A percentile compares a stretch with the other conserved stretches of the same genome.
Conservation (phyloP, 2,113 vertebrate species). For the Isurus oxyrinchus region DNA sequence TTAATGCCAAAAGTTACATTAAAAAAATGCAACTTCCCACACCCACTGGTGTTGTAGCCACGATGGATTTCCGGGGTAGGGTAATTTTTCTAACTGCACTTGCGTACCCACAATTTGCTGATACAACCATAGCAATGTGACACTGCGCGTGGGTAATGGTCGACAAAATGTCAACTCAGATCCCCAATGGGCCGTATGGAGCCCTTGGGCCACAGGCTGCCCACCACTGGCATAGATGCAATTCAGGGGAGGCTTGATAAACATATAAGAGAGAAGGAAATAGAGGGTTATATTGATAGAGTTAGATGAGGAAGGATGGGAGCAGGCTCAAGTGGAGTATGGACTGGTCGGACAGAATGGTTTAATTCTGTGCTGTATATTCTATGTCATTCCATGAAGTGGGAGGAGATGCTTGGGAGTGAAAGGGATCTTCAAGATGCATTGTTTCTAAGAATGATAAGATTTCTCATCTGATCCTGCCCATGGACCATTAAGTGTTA, state of each 20-base stretch:
- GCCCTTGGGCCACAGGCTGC: no score
- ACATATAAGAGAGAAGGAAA: neutral
- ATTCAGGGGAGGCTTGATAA: neutral
- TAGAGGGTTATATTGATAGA: neutral
- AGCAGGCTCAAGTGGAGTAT: neutral
- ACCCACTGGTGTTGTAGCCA: no score
- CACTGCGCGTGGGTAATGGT: no score
- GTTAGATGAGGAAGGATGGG: neutral
- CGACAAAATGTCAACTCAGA: no score
- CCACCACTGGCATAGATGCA: neutral
- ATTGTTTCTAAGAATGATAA: neutral
- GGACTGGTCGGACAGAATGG: neutral
- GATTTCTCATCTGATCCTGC: neutral
- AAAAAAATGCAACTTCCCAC: no score
- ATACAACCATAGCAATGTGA: no score
- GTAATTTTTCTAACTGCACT: no score
- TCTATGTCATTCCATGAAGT: neutral
- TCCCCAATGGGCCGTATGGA: no score
- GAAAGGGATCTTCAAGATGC: neutral
- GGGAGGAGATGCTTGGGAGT: neutral
- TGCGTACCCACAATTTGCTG: no score
- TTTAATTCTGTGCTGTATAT: neutral
- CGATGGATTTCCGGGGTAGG: no score
- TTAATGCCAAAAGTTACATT: no score
- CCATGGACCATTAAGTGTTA: neutral